Base-by-base conservation (phyloP, 1,140 invertebrate species). In the Drosophila serrata region DNA sequence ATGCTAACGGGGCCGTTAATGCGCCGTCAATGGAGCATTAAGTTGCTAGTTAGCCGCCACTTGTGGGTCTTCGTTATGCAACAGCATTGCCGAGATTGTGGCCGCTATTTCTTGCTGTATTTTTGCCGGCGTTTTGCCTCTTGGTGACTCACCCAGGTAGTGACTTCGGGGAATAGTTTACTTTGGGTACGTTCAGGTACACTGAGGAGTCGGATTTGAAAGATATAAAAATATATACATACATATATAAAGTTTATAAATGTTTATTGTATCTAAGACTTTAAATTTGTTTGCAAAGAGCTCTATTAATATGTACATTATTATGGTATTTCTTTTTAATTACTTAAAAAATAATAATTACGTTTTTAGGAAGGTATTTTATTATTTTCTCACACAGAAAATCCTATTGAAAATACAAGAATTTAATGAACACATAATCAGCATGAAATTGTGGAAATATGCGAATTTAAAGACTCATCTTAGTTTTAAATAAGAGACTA, bases 31-130 rank as follows among this genome's bases (percentile, higher is more conserved):
- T 86, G 75, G 64, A 79, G 64, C 82, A 86, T 88, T 82, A 76
- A 87, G 69, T 77, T 63, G 73, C 77, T 67, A 82, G 64, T 82
- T 64, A 75, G 65, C 46, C 56, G 58, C 65, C 73, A 76, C 63
- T 62, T 63, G 42, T 76, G 57, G 65, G 70, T 74, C 70, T 79
- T 79, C 72, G 76, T 88, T 87, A 87, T 87, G 85, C 84, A 88
- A 87, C 63, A 73, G 43, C 35, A 6, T 24, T 40, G 60, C 60
- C 31, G 72, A 46, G 59, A 60, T 59, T 60, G 60, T 70, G 33
- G 37, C 37, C 37, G 61, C 53, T 69, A 24, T 40, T 35, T 53
- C 6, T 27, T 33, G 35, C 40, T 48, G 43, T 27, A 46, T 17
- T 15, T 77, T 15, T 77, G 39, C 60, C 24, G 49, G 51, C 46